A percentile compares a stretch with the other conserved stretches of the same genome.
These are phyloP conservation scores for Platerodrilus igneus DNA, from an alignment of 2,888 invertebrate genomes.

Conservation along the genomic window DNA sequence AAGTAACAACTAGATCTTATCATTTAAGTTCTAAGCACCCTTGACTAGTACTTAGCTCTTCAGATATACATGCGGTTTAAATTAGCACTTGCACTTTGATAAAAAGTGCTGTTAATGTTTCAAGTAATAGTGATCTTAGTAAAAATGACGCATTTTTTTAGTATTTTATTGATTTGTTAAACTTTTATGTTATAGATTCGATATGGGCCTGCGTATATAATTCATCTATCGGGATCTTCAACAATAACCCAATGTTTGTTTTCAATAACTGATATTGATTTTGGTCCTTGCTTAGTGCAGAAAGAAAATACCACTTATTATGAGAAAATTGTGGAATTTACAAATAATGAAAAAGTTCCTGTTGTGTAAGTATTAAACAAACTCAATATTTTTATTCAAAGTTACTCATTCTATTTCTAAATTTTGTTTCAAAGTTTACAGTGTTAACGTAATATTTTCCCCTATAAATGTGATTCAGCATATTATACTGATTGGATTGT, in stretches of 20 bases:
- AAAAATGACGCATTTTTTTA: no score
- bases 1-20: no score
- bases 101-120: no score
- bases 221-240: conserved; percentile 57
- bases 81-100: no score
- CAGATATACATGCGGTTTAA: no score
- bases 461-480: no score
- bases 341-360: conserved; percentile 40
- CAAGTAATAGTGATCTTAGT: no score
- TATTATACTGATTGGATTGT: no score
- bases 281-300: conserved; percentile 62
- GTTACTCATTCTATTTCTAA: not conserved
- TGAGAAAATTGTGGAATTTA: conserved; percentile 42
- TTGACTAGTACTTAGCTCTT: no score
- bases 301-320: conserved; percentile 50
- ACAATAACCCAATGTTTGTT: conserved; percentile 57
- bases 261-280: conserved; percentile 59
- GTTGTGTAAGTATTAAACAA: conserved; percentile 35
- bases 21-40: no score
- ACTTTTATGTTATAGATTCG: conserved; percentile 59
- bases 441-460: no score
- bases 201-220: conserved; percentile 60
- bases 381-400: not conserved
- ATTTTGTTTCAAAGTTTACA: conserved; percentile 4
- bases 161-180: no score